Evolutionary conservation across 2,113 vertebrate genomes (phyloP).

Genomic region (Gadus macrocephalus): DNA sequence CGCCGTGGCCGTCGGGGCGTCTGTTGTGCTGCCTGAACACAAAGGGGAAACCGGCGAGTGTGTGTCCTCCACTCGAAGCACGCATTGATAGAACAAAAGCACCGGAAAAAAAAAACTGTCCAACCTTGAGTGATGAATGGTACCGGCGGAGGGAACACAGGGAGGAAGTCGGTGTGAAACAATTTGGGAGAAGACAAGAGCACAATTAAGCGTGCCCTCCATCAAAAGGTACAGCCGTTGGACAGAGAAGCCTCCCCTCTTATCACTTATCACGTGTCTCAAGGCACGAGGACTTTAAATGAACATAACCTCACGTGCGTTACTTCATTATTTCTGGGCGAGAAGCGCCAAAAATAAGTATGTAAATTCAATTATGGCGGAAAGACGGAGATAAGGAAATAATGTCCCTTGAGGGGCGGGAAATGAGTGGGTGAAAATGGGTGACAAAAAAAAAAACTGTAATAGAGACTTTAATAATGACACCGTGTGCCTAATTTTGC

Average conservation of each 20-base stretch:
- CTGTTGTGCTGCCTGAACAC: not conserved
- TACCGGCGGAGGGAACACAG: not conserved
- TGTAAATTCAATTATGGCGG: constrained; percentile 65
- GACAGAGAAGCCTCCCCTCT: constrained; percentile 31
- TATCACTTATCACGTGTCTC: constrained; percentile 37
- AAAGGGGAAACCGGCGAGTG: too few species aligned
- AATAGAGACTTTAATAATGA: constrained; percentile 54
- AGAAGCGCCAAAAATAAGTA: constrained; percentile 61
- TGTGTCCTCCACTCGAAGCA: too few species aligned
- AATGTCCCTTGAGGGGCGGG: constrained; percentile 49
- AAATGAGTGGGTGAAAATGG: constrained; percentile 32
- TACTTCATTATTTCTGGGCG: constrained; percentile 63
- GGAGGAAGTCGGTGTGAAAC: constrained; percentile 11
- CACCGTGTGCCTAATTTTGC: constrained; percentile 15
- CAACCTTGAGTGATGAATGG: constrained; percentile 37
- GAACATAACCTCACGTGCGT: constrained; percentile 52
- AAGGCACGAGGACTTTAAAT: constrained; percentile 50
- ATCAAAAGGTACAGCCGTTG: constrained; percentile 47
- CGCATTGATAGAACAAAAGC: not conserved
- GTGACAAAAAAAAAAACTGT: constrained; percentile 27
- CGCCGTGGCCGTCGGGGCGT: not conserved
- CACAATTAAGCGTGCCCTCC: constrained; percentile 41
- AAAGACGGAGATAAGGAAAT: constrained; percentile 52
- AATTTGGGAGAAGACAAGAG: constrained; percentile 26
- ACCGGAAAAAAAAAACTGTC: not conserved